These are phyloP conservation scores for Trichomycterus rosablanca DNA, from an alignment of 2,113 vertebrate genomes.

Conservation along the genomic window DNA sequence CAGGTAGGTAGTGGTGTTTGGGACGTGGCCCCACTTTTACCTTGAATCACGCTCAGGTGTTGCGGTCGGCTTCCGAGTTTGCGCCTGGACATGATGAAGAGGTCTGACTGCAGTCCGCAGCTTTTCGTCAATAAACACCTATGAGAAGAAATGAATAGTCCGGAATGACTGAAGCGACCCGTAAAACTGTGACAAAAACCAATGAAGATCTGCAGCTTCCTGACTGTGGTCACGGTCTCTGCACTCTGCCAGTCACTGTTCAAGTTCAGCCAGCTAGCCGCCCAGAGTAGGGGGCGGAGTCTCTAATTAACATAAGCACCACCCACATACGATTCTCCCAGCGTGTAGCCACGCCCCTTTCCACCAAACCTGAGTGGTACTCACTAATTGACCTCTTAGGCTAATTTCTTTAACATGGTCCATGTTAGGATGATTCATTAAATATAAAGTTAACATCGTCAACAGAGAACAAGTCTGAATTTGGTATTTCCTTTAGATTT, in stretches of 20 bases:
- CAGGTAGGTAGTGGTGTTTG: neutral
- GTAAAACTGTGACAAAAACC: conserved; percentile 11
- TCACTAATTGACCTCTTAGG: neutral
- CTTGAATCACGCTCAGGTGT: conserved; percentile 73
- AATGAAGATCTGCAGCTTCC: neutral
- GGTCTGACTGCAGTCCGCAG: neutral
- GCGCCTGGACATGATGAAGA: conserved; percentile 73
- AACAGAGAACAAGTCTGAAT: no score
- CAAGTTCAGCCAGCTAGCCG: conserved; percentile 70
- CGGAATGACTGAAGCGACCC: neutral
- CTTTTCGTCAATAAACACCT: neutral
- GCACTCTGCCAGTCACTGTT: conserved; percentile 54
- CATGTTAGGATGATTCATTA: no score
- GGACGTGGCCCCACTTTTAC: conserved; percentile 48
- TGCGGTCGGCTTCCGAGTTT: conserved; percentile 76
- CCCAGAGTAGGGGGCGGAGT: conserved; percentile 55
- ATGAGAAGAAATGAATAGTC: neutral
- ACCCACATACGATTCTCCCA: conserved; percentile 15
- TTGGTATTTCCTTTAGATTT: no score
- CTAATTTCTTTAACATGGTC: no score
- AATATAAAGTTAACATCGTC: no score
- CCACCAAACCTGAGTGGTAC: no score
- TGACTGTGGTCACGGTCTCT: conserved; percentile 46
- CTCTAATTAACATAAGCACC: conserved; percentile 25
- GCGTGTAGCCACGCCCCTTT: conserved; percentile 55